Percentiles rank a stretch among this genome's conserved stretches.
Conservation (phyloP, 2,888 invertebrate genomes). For the Nomada flava region DNA sequence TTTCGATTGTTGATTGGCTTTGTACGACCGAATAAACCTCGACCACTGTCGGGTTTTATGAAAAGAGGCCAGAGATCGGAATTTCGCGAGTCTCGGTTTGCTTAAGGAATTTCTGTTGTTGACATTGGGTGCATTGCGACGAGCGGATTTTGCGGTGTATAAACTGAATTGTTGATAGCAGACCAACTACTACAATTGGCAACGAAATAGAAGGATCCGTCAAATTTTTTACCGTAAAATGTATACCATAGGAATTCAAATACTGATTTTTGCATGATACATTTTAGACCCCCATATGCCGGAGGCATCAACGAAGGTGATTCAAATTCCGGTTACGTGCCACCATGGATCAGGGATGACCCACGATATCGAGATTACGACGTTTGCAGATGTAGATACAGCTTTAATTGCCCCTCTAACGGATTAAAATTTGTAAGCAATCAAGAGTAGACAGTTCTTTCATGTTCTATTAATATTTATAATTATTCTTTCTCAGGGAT, state of each 20-base stretch:
- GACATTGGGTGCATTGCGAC: neutral
- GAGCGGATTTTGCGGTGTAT: neutral
- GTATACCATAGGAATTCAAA: neutral
- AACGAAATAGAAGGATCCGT: too few relatives aligned
- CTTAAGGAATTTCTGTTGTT: neutral
- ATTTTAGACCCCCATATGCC: constrained; percentile 62
- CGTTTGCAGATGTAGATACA: constrained; percentile 85
- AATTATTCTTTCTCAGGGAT: constrained; percentile 85
- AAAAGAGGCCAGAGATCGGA: constrained; percentile 1
- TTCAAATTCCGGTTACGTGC: constrained; percentile 70
- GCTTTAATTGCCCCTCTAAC: constrained; percentile 86
- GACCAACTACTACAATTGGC: too few relatives aligned
- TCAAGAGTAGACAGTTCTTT: neutral
- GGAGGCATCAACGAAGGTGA: constrained; percentile 33
- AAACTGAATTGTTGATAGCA: constrained; percentile 1
- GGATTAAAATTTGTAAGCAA: constrained; percentile 85
- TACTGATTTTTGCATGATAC: neutral
- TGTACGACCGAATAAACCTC: constrained; percentile 3
- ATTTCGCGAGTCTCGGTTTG: neutral
- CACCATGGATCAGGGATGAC: constrained; percentile 81
- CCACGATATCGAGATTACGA: constrained; percentile 76
- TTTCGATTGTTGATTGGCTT: constrained; percentile 12
- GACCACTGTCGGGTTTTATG: neutral
- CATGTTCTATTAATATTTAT: neutral
- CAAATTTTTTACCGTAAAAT: too few relatives aligned